Conservation (phyloP, 92 coral and sea anemone species). For the Pocillopora meandrina region DNA sequence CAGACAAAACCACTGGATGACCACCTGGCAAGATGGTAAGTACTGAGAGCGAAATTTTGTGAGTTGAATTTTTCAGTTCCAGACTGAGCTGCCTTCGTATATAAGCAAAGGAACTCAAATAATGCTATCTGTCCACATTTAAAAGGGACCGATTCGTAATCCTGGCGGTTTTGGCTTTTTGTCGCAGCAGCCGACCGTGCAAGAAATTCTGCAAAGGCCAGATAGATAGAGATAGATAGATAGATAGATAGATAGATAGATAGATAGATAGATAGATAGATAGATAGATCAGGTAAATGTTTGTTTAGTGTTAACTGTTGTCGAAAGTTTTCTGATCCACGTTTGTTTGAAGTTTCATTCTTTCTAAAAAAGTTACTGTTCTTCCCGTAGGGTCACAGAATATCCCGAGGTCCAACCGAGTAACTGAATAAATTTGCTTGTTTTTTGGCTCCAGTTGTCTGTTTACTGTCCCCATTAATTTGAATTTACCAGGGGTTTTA, state of each 20-base stretch:
- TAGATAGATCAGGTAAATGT: too few species aligned
- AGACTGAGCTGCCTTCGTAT: not conserved
- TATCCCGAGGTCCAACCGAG: not conserved
- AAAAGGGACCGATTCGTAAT: conserved; percentile 13
- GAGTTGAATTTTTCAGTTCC: conserved; percentile 1
- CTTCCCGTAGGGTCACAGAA: conserved; percentile 9
- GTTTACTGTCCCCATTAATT: too few species aligned
- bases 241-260: too few species aligned
- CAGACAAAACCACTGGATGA: conserved; percentile 22
- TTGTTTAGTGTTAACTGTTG: conserved; percentile 9
- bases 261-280: too few species aligned
- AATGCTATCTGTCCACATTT: conserved; percentile 10
- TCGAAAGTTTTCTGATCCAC: not conserved
- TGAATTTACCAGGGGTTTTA: too few species aligned
- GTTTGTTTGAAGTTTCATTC: not conserved
- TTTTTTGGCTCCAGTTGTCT: too few species aligned
- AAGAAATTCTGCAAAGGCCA: conserved; percentile 1
- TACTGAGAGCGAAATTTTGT: conserved; percentile 5
- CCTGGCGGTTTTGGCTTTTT: not conserved
- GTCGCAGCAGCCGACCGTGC: conserved; percentile 4
- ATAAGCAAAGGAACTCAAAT: conserved; percentile 10
- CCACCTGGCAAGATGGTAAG: conserved; percentile 20
- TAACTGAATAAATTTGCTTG: too few species aligned
- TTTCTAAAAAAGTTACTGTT: not conserved
- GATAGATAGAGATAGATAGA: too few species aligned